Evolutionary conservation across 2,113 vertebrate species (phyloP).

Genomic region (Phalacrocorax brasilianus): DNA sequence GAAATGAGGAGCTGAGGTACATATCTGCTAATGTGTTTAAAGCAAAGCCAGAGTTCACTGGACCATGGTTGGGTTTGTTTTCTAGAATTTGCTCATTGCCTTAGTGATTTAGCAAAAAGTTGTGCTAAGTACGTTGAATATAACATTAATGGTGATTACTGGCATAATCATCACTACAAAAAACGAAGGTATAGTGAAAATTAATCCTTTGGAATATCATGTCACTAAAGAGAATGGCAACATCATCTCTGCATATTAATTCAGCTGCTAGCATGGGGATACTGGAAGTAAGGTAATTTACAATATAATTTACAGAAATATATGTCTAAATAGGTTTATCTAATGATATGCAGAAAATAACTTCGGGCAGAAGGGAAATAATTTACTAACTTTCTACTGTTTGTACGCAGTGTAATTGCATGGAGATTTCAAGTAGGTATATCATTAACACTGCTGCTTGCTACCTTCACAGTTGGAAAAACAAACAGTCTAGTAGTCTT

Average conservation of each 20-base stretch:
- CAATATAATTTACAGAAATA: background rate
- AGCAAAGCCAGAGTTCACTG: background rate
- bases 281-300: slow-evolving; percentile 32
- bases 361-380: background rate
- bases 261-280: slow-evolving; percentile 20
- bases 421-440: background rate
- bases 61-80: slow-evolving; percentile 8
- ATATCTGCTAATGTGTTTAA: slow-evolving; percentile 16
- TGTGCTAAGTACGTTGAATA: background rate
- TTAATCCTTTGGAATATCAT: background rate
- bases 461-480: background rate
- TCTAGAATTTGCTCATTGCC: background rate
- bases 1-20: background rate
- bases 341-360: background rate
- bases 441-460: background rate
- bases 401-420: background rate
- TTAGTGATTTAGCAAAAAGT: background rate
- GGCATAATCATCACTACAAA: background rate
- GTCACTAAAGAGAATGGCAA: slow-evolving; percentile 1
- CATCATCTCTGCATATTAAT: background rate
- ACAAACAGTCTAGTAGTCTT: background rate
- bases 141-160: background rate
- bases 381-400: background rate
- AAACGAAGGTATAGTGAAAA: background rate
- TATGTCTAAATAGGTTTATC: background rate